A percentile compares a stretch with the other conserved stretches of the same genome.
phyloP scores from a whole-genome alignment of 1,140 invertebrate species.

The Pseudomyrmex concolor region DNA sequence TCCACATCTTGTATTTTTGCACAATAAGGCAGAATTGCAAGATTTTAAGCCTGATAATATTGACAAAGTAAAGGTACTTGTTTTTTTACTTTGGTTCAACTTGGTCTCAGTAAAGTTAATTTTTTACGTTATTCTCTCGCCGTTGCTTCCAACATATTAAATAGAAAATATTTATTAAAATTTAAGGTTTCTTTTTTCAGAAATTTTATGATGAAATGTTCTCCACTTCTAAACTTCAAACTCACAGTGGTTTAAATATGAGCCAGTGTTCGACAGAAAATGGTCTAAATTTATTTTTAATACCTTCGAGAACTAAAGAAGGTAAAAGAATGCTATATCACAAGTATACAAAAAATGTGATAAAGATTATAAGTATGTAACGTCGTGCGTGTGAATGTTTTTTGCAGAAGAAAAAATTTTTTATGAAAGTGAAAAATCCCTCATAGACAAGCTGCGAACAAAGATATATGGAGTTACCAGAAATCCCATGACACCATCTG shows the following conservation, averaged over 20 bases:
- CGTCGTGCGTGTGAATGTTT: too few species aligned
- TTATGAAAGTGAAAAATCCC: slow-evolving; percentile 88
- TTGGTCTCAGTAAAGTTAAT: background rate
- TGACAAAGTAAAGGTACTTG: slow-evolving; percentile 87
- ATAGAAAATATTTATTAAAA: background rate
- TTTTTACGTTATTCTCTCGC: background rate
- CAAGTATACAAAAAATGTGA: too few species aligned
- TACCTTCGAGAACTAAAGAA: slow-evolving; percentile 88
- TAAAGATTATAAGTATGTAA: too few species aligned
- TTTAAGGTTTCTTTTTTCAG: slow-evolving; percentile 83
- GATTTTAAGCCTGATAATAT: slow-evolving; percentile 89
- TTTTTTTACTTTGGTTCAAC: slow-evolving; percentile 64
- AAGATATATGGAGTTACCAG: slow-evolving; percentile 89
- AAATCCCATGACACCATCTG: slow-evolving; percentile 88
- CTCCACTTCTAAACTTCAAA: slow-evolving; percentile 89
- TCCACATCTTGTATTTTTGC: slow-evolving; percentile 91
- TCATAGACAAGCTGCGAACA: slow-evolving; percentile 88
- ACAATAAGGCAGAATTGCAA: slow-evolving; percentile 90
- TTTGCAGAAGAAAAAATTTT: slow-evolving; percentile 87
- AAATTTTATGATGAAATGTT: slow-evolving; percentile 88
- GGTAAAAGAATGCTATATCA: slow-evolving; percentile 83
- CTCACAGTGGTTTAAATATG: slow-evolving; percentile 89
- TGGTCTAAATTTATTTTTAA: slow-evolving; percentile 90
- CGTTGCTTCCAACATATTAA: too few species aligned
- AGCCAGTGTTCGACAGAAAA: slow-evolving; percentile 84